Base-by-base conservation (phyloP, 1,140 invertebrate genomes). In the Hesperophylax magnus region DNA sequence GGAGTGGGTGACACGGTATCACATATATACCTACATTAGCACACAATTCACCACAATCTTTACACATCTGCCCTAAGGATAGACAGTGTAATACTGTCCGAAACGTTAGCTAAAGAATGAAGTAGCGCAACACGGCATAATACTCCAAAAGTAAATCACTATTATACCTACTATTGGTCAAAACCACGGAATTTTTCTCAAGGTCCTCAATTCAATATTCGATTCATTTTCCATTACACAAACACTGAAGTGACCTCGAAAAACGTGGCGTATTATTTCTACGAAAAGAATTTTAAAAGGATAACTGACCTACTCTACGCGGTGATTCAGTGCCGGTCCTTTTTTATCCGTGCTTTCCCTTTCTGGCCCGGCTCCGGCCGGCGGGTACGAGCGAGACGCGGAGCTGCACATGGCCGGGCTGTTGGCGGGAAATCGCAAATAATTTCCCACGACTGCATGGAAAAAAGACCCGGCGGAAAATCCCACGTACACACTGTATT, bases 271-370 rank as follows among this genome's bases (percentile, higher is more conserved):
- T 60, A 76, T 18, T 76, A 47, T 60, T 76, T 61, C 58, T 60
- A 20, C 31, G 20, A 31, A 74, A 79, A 83, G 77, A 81, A 78
- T 77, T 76, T 65, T n/a, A 77, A 77, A 81, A 81, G 77, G 77
- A 81, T 60, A 79, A 83, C 82, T 83, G 82, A 83, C 82, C 82
- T 83, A 83, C 61, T 72, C 74, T 20, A 71, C 52, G 52, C 82
- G 31, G 14, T 71, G 61, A 76, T 80, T 83, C 82, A 67, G 78
- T 78, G 82, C 77, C 76, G 69, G 22, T 56, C 69, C 77, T 81
- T 80, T 79, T 83, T 83, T 83, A 79, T 81, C 81, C 60, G 15
- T 61, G n/a, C 58, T 60, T 80, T 63, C 77, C 79, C 79, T 77
- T 83, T 67, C 65, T 69, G 22, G n/a, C 39, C 56, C 39, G 53